Conservation (phyloP, 2,888 invertebrate species). For the Ichneumoninae sp. region DNA sequence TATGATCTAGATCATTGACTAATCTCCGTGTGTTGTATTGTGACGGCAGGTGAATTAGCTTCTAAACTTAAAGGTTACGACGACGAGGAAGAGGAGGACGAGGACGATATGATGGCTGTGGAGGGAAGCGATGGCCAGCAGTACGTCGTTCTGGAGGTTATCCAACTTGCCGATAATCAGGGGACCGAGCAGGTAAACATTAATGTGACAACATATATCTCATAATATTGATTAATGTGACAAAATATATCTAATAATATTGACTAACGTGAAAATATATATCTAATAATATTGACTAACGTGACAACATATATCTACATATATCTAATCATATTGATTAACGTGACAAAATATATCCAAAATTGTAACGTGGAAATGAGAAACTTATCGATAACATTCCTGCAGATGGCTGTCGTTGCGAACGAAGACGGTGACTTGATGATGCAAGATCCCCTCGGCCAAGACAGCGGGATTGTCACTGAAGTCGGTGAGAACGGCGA, state of each 20-base stretch:
- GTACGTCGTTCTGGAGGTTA: slow-evolving; percentile 95
- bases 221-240: neutral
- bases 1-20: slow-evolving; percentile 83
- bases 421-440: slow-evolving; percentile 84
- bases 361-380: neutral
- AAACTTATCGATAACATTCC: slow-evolving; percentile 23
- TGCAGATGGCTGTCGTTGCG: slow-evolving; percentile 84
- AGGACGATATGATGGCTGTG: slow-evolving; percentile 88
- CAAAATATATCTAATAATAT: neutral
- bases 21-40: slow-evolving; percentile 76
- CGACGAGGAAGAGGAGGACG: slow-evolving; percentile 84
- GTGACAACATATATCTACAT: neutral
- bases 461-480: slow-evolving; percentile 85
- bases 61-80: slow-evolving; percentile 83
- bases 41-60: slow-evolving; percentile 79
- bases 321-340: slow-evolving; percentile 6
- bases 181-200: slow-evolving; percentile 86
- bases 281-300: neutral
- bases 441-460: slow-evolving; percentile 82
- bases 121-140: slow-evolving; percentile 92
- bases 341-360: neutral
- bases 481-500: slow-evolving; percentile 81
- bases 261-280: neutral
- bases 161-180: slow-evolving; percentile 90
- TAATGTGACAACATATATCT: neutral